Evolutionary conservation across 2,888 invertebrate species (phyloP).

Genomic region (Chirona hameri): DNA sequence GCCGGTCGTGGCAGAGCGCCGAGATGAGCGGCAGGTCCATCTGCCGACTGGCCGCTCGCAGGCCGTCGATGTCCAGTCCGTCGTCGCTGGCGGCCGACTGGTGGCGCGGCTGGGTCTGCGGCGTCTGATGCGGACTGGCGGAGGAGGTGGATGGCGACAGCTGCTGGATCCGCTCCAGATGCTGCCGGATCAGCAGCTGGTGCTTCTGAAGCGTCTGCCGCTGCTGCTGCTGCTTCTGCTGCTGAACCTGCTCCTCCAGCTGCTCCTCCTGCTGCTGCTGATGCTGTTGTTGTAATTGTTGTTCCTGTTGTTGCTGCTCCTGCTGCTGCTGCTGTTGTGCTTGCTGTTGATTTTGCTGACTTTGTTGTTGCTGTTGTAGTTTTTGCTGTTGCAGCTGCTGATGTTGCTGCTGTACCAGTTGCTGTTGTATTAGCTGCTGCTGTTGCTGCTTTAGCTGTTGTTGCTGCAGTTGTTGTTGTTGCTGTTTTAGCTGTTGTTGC

Average conservation of each 20-base stretch:
- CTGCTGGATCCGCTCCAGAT: slow-evolving; percentile 40
- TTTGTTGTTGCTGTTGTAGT: too few species aligned
- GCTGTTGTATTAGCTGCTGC: too few species aligned
- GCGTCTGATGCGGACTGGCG: neutral
- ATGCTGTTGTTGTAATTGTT: slow-evolving; percentile 36
- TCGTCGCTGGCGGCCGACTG: slow-evolving; percentile 40
- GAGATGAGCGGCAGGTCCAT: slow-evolving; percentile 87
- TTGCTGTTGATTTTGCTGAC: too few species aligned
- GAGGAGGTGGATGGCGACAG: slow-evolving; percentile 36
- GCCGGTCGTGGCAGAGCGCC: slow-evolving; percentile 87
- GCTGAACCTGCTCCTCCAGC: slow-evolving; percentile 37
- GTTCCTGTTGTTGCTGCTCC: slow-evolving; percentile 30
- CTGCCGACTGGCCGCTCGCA: slow-evolving; percentile 83
- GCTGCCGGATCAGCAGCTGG: slow-evolving; percentile 40
- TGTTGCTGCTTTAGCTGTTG: too few species aligned
- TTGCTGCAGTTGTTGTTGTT: too few species aligned
- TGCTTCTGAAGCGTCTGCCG: slow-evolving; percentile 41
- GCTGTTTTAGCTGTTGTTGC: too few species aligned
- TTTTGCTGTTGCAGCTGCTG: too few species aligned
- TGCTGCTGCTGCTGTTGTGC: slow-evolving; percentile 32
- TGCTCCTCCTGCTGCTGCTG: slow-evolving; percentile 35
- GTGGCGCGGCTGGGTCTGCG: slow-evolving; percentile 39
- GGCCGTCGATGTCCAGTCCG: slow-evolving; percentile 43
- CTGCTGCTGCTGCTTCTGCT: slow-evolving; percentile 35
- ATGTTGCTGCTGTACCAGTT: too few species aligned